phyloP scores from a whole-genome alignment of 2,888 invertebrate genomes.

The Masnerella sp. region DNA sequence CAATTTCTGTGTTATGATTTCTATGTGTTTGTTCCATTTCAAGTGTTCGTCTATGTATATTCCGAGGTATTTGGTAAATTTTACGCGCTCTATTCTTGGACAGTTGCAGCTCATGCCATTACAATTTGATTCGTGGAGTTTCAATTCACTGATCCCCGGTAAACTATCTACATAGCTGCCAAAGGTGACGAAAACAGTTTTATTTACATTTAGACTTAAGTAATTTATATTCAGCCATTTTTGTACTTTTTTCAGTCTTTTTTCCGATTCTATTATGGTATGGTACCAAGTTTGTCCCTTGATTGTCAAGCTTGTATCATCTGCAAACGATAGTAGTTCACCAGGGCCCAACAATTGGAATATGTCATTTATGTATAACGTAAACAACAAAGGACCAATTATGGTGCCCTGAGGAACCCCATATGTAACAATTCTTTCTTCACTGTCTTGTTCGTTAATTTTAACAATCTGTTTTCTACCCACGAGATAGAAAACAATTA shows the following conservation, averaged over 20 bases:
- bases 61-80: background rate
- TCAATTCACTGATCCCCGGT: background rate
- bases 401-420: background rate
- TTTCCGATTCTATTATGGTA: background rate
- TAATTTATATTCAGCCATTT: background rate
- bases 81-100: background rate
- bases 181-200: background rate
- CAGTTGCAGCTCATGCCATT: background rate
- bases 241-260: background rate
- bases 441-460: background rate
- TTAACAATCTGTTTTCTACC: background rate
- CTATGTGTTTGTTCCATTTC: background rate
- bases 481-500: no score
- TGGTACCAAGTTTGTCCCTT: background rate
- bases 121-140: background rate
- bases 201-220: background rate
- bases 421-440: background rate
- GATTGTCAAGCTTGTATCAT: background rate
- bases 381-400: background rate
- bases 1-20: background rate
- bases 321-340: background rate
- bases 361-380: background rate
- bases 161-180: background rate
- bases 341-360: background rate
- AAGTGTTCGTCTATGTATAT: background rate